These are phyloP conservation scores for Graphium colonna DNA, from an alignment of 2,888 invertebrate genomes.

Conservation along the genomic window DNA sequence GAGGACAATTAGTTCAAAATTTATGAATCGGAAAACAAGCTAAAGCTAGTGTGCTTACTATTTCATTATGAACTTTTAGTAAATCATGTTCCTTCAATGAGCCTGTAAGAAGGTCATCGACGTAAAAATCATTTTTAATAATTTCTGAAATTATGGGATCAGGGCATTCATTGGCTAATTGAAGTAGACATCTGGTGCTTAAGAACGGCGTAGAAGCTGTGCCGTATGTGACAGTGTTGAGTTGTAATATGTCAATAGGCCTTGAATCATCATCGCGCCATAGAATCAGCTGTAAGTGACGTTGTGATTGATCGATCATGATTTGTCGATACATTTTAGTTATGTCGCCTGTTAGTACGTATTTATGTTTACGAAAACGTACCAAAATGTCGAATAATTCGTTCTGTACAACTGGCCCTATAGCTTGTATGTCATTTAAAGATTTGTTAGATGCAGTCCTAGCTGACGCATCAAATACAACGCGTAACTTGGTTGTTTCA, in stretches of 20 bases:
- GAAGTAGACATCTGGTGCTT: not conserved
- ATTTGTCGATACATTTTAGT: not conserved
- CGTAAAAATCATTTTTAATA: not conserved
- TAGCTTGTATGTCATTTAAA: not conserved
- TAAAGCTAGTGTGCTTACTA: too few relatives aligned
- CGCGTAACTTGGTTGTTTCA: slow-evolving; percentile 13
- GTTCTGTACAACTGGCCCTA: not conserved
- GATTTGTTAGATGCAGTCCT: not conserved
- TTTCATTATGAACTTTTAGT: too few relatives aligned
- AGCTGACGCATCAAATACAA: slow-evolving; percentile 2
- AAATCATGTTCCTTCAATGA: too few relatives aligned
- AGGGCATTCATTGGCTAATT: not conserved
- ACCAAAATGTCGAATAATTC: not conserved
- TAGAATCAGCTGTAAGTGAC: not conserved
- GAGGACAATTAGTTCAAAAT: too few relatives aligned
- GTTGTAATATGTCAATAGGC: not conserved
- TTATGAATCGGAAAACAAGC: too few relatives aligned
- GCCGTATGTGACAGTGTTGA: not conserved
- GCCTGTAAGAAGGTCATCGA: not conserved
- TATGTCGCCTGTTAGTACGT: not conserved
- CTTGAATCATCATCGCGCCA: not conserved
- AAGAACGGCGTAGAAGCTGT: not conserved
- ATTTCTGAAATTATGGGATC: not conserved
- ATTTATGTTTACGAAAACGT: not conserved
- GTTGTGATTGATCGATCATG: not conserved